phyloP scores from a whole-genome alignment of 2,797 vertebrate species.

The Pelochelys cantorii region DNA sequence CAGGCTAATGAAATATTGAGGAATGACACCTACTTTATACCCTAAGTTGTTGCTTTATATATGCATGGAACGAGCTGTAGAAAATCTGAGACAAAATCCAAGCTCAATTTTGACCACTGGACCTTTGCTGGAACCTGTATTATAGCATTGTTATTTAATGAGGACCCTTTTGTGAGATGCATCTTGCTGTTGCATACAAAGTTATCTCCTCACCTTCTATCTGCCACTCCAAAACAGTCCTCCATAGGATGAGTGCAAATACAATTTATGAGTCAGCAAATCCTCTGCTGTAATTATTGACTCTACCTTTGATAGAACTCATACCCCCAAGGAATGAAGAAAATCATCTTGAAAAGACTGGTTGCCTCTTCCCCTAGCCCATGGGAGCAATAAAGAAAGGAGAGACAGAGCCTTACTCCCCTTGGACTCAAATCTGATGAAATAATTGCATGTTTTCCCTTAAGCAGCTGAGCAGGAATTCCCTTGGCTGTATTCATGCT shows the following conservation, averaged over 20 bases:
- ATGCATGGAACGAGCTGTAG: not conserved
- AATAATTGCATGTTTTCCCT: not conserved
- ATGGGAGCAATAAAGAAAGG: not conserved
- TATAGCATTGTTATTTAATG: not conserved
- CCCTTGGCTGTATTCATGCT: not conserved
- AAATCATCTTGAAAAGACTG: not conserved
- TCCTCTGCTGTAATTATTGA: not conserved
- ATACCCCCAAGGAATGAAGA: not conserved
- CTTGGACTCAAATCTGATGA: not conserved
- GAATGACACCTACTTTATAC: not conserved
- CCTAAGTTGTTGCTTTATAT: not conserved
- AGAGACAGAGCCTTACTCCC: not conserved
- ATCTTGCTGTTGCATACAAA: not conserved
- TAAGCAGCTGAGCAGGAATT: not conserved
- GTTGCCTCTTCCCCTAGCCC: not conserved
- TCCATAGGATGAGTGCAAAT: not conserved
- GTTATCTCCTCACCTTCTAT: not conserved
- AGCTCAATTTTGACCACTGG: rapidly evolving
- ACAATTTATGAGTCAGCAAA: not conserved
- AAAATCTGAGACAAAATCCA: not conserved
- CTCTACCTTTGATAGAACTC: rapidly evolving
- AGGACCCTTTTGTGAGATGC: not conserved
- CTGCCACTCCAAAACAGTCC: not conserved
- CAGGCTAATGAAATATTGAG: not conserved
- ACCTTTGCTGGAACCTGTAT: rapidly evolving